A percentile compares a stretch with the other conserved stretches of the same genome.
These are phyloP conservation scores for Drosophila prolongata DNA, from an alignment of 2,888 invertebrate genomes.

Conservation along the genomic window DNA sequence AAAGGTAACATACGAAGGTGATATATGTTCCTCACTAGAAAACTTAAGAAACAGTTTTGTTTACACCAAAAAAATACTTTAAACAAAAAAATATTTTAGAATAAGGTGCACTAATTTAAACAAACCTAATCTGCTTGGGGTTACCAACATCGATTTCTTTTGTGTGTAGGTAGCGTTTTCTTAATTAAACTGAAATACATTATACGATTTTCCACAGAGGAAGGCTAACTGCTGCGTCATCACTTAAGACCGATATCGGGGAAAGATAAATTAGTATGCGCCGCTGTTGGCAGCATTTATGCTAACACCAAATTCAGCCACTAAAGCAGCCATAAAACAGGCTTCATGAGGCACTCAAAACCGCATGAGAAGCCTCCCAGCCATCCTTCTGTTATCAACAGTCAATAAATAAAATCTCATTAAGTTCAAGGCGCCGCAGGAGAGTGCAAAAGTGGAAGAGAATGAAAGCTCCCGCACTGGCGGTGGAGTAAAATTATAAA, in stretches of 20 bases:
- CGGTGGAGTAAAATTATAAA: slow-evolving; percentile 66
- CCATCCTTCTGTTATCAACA: slow-evolving; percentile 53
- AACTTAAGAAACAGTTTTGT: too few relatives aligned
- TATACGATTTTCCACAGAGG: not conserved
- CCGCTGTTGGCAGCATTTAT: slow-evolving; percentile 54
- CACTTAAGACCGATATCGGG: slow-evolving; percentile 9
- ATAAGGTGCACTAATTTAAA: too few relatives aligned
- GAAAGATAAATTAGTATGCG: slow-evolving; percentile 35
- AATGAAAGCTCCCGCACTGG: slow-evolving; percentile 20
- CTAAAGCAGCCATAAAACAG: slow-evolving; percentile 57
- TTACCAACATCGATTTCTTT: not conserved
- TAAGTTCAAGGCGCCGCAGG: slow-evolving; percentile 61
- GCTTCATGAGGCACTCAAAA: slow-evolving; percentile 39
- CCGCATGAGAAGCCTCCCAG: slow-evolving; percentile 25
- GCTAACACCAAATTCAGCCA: slow-evolving; percentile 36
- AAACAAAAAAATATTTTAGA: not conserved
- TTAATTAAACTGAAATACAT: not conserved
- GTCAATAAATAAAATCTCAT: slow-evolving; percentile 76
- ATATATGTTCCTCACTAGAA: too few relatives aligned
- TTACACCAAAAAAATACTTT: too few relatives aligned
- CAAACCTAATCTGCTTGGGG: not conserved
- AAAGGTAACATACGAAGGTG: too few relatives aligned
- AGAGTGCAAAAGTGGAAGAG: slow-evolving; percentile 29
- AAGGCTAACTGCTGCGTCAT: not conserved
- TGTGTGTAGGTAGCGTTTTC: not conserved